Conservation (phyloP, 2,797 vertebrate species). For the Pampus argenteus region DNA sequence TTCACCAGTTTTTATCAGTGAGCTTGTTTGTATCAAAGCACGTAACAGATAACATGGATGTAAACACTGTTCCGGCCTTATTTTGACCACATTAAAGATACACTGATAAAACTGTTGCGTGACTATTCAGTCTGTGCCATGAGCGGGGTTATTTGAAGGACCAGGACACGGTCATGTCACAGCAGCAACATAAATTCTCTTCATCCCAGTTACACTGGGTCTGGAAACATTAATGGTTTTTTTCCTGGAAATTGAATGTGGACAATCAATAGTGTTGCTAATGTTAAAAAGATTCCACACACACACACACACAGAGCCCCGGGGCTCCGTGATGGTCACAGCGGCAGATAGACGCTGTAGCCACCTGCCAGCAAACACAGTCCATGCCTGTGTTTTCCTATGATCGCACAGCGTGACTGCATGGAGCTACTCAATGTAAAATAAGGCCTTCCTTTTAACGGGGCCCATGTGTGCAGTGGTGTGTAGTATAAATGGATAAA, state of each 20-base stretch:
- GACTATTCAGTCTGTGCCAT: neutral
- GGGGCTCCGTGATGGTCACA: conserved; percentile 43
- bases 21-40: conserved; percentile 15
- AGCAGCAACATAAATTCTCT: conserved; percentile 11
- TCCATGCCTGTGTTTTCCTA: conserved; percentile 35
- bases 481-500: neutral
- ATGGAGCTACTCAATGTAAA: neutral
- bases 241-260: conserved; percentile 53
- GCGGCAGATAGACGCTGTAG: conserved; percentile 32
- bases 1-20: conserved; percentile 34
- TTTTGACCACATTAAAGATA: conserved; percentile 12
- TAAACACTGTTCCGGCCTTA: conserved; percentile 6
- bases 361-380: conserved; percentile 54
- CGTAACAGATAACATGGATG: conserved; percentile 36
- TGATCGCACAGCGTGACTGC: conserved; percentile 9
- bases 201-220: conserved; percentile 16
- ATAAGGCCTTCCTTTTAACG: conserved; percentile 21
- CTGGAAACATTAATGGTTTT: conserved; percentile 43
- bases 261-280: conserved; percentile 62
- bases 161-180: conserved; percentile 4
- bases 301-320: conserved; percentile 21
- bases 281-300: conserved; percentile 58
- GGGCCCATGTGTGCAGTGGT: conserved; percentile 28
- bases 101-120: neutral
- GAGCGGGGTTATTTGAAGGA: conserved; percentile 38